Base-by-base conservation (phyloP, 2,888 invertebrate genomes). In the Nomada flava region DNA sequence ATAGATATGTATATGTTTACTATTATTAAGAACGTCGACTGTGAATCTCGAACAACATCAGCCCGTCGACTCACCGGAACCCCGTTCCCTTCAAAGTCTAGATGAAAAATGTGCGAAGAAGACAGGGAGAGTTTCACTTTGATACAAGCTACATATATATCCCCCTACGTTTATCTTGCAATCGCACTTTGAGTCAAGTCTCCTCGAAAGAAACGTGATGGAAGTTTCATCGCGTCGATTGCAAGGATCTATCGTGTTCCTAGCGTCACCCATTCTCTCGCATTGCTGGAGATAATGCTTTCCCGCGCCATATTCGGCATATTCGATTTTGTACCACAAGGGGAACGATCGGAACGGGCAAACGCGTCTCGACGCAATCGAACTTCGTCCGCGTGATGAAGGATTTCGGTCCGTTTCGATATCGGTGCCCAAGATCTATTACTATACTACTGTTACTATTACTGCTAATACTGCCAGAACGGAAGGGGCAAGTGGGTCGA, bases 391-490 rank as follows among this genome's bases (percentile, higher is more conserved):
- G 10, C 42, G 47, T 23, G 69, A 67, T 2, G 59, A 63, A 76
- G 53, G 71, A 59, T 81, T 76, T 82, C 71, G 64, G 64, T 78
- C 72, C 71, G 75, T 81, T 73, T 36, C 79, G 60, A 36, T 52
- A 59, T 81, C 74, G 67, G 76, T 15, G 15, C 73, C 74, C 75
- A 70, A 74, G 63, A 82, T 68, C 74, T 44, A 80, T 63, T 85
- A 85, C 79, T 86, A 82, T 83, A 79, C 63, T 85, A 87, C 86
- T 87, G 59, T 10, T 42, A 85, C 62, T 86, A 84, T 82, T 84
- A 85, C 79, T 87, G 85, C 85, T 86, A 87, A 72, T 88, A 90
- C 89, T 90, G 90, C 89, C 90, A 90, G 87, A 90, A 84, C 71
- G 85, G 86, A 86, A 86, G 75, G 83, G 83, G 80, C 82, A 79